A percentile compares a stretch with the other conserved stretches of the same genome.
These are phyloP conservation scores for Odontocolon sp. DNA, from an alignment of 2,888 invertebrate genomes.

Conservation along the genomic window DNA sequence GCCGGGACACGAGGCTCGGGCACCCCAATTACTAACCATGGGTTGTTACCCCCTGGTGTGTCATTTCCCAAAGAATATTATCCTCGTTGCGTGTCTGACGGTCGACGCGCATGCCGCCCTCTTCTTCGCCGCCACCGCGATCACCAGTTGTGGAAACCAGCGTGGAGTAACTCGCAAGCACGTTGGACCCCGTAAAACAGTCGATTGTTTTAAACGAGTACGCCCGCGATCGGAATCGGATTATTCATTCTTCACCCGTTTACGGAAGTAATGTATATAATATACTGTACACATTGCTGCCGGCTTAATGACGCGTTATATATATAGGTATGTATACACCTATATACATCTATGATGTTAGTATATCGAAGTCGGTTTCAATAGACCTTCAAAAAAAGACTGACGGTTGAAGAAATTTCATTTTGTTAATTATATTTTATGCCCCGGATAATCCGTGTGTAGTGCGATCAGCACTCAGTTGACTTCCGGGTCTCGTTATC, in stretches of 20 bases:
- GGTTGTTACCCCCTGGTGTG: constrained; percentile 79
- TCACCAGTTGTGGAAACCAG: no score
- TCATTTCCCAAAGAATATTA: constrained; percentile 77
- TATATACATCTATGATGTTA: background rate
- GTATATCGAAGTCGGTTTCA: background rate
- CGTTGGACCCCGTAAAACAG: constrained; percentile 45
- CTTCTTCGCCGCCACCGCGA: constrained; percentile 25
- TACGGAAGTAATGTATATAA: constrained; percentile 40
- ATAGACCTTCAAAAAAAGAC: background rate
- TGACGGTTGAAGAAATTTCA: background rate
- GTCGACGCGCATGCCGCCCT: constrained; percentile 59
- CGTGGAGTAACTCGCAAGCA: no score
- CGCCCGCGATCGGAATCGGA: constrained; percentile 67
- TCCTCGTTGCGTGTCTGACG: constrained; percentile 73
- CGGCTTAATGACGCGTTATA: no score
- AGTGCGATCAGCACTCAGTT: constrained; percentile 38
- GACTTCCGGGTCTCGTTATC: constrained; percentile 59
- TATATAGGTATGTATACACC: no score
- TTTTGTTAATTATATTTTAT: constrained; percentile 23
- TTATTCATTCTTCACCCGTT: constrained; percentile 51
- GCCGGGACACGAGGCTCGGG: constrained; percentile 58
- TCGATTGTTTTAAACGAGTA: constrained; percentile 78
- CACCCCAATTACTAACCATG: constrained; percentile 77
- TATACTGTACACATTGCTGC: background rate
- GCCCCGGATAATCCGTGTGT: constrained; percentile 40